phyloP scores from a whole-genome alignment of 2,113 vertebrate genomes.

The Psittacula cyanocephala region DNA sequence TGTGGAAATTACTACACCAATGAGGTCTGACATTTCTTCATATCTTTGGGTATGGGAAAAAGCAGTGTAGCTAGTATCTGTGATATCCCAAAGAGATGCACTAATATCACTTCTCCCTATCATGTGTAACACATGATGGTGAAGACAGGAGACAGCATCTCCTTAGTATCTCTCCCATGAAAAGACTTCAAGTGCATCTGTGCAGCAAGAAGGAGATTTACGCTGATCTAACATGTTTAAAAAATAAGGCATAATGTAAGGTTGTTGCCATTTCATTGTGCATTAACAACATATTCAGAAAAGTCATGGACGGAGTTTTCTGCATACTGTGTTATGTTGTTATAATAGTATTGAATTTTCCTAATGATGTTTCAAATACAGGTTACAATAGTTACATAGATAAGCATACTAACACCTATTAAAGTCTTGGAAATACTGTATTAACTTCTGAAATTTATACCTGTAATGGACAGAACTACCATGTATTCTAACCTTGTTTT shows the following conservation, averaged over 20 bases:
- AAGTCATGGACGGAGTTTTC: not conserved
- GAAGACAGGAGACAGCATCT: not conserved
- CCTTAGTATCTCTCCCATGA: not conserved
- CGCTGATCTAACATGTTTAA: not conserved
- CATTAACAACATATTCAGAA: not conserved
- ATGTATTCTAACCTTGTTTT: not conserved
- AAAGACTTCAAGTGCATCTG: not conserved
- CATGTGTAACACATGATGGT: fast-evolving
- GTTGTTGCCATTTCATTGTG: not conserved
- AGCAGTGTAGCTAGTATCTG: not conserved
- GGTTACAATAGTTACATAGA: not conserved
- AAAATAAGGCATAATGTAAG: not conserved
- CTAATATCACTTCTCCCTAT: not conserved
- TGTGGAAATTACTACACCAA: not conserved
- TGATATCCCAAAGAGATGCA: not conserved
- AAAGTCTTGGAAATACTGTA: not conserved
- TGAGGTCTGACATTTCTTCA: not conserved
- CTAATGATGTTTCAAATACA: not conserved
- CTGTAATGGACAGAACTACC: not conserved
- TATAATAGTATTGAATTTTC: not conserved
- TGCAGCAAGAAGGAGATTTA: not conserved
- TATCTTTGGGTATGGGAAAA: not conserved
- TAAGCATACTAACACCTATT: not conserved
- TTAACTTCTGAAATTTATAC: not conserved
- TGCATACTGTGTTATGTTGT: not conserved